Conservation (phyloP, 2,797 vertebrate species). For the Periparus ater region DNA sequence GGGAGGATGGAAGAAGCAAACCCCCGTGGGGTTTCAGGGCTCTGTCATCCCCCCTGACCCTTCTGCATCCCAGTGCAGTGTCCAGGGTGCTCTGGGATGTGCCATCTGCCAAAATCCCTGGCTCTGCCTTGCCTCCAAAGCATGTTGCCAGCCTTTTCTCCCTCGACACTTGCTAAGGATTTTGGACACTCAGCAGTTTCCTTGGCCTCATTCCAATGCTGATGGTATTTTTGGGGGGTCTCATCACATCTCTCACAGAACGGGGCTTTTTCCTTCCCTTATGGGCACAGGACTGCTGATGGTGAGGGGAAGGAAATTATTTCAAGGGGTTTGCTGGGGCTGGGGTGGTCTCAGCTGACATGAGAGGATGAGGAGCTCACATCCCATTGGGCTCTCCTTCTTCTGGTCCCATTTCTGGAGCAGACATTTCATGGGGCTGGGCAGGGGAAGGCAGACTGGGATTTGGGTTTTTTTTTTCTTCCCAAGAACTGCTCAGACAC, state of each 20-base stretch:
- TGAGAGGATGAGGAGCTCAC: not conserved
- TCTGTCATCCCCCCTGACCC: rapidly evolving
- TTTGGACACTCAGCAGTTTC: not conserved
- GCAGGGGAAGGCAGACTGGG: not conserved
- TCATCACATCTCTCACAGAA: not conserved
- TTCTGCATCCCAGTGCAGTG: not conserved
- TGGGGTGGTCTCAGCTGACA: not conserved
- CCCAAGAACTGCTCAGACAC: not conserved
- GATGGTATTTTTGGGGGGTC: not conserved
- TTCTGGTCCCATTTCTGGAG: not conserved
- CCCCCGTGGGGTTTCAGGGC: rapidly evolving
- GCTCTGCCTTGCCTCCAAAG: not conserved
- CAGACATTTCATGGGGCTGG: not conserved
- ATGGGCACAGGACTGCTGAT: not conserved
- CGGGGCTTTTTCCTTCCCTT: not conserved
- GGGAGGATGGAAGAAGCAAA: not conserved
- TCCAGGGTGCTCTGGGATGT: not conserved
- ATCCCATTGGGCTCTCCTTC: not conserved
- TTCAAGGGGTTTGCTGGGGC: not conserved
- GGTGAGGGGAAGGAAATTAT: not conserved
- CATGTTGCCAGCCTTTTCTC: not conserved
- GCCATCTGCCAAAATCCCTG: not conserved
- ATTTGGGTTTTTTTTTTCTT: not conserved
- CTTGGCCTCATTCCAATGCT: rapidly evolving
- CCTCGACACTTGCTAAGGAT: rapidly evolving